Conservation (phyloP, 2,888 invertebrate species). For the Harmothoe impar region DNA sequence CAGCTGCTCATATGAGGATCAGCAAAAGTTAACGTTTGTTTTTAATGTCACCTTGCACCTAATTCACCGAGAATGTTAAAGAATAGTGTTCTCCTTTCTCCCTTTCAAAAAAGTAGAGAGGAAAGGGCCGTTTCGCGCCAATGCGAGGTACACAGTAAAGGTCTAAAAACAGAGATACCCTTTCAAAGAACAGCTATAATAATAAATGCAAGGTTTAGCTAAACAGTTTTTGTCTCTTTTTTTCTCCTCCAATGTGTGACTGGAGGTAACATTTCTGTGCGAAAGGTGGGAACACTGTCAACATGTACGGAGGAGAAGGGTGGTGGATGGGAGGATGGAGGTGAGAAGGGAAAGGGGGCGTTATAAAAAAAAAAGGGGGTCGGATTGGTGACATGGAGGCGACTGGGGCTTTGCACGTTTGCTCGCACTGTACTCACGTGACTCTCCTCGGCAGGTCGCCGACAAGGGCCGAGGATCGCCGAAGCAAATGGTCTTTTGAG, state of each 20-base stretch:
- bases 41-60: too few relatives aligned
- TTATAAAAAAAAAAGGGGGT: too few relatives aligned
- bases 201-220: constrained; percentile 6
- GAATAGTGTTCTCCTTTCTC: too few relatives aligned
- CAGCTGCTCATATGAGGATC: too few relatives aligned
- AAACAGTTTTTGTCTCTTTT: not conserved
- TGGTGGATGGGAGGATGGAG: not conserved
- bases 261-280: constrained; percentile 1
- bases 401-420: not conserved
- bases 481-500: constrained; percentile 33
- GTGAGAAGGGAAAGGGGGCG: too few relatives aligned
- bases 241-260: not conserved
- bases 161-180: not conserved
- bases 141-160: too few relatives aligned
- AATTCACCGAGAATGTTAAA: too few relatives aligned
- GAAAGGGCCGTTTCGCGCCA: too few relatives aligned
- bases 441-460: not conserved
- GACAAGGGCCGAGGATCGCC: not conserved
- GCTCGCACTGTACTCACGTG: constrained; percentile 7
- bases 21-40: too few relatives aligned
- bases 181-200: not conserved
- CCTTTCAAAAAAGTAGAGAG: too few relatives aligned
- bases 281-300: not conserved
- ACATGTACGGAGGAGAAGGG: not conserved
- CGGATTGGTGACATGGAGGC: too few relatives aligned